These are phyloP conservation scores for Chauna torquata DNA, from an alignment of 2,113 vertebrate genomes.

Conservation along the genomic window DNA sequence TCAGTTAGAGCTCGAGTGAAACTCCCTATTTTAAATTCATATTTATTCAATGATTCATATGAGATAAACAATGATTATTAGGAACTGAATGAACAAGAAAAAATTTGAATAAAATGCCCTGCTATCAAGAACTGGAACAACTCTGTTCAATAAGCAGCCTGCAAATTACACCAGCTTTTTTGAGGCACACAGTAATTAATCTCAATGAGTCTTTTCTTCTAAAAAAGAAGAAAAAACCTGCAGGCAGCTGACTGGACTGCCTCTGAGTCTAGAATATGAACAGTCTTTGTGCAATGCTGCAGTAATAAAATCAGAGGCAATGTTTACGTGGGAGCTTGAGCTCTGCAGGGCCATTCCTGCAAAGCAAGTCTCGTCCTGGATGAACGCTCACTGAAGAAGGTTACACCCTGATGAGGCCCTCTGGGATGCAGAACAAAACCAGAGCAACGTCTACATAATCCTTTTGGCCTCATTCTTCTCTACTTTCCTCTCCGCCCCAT, in stretches of 20 bases:
- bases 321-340: not conserved
- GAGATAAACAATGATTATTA: not conserved
- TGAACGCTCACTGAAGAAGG: fast-evolving
- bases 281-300: not conserved
- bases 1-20: not conserved
- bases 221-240: not conserved
- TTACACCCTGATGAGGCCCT: fast-evolving
- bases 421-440: not conserved
- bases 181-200: not conserved
- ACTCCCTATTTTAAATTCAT: not conserved
- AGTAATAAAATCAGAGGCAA: not conserved
- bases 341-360: not conserved
- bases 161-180: not conserved
- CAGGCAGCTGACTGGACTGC: not conserved
- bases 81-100: not conserved
- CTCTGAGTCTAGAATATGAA: not conserved
- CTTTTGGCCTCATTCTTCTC: not conserved
- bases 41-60: not conserved
- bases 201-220: not conserved
- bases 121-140: not conserved
- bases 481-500: not conserved
- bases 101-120: not conserved
- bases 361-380: not conserved
- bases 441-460: fast-evolving
- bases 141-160: not conserved